These are phyloP conservation scores for Antigone vipio DNA, from an alignment of 2,113 vertebrate species.

Conservation along the genomic window DNA sequence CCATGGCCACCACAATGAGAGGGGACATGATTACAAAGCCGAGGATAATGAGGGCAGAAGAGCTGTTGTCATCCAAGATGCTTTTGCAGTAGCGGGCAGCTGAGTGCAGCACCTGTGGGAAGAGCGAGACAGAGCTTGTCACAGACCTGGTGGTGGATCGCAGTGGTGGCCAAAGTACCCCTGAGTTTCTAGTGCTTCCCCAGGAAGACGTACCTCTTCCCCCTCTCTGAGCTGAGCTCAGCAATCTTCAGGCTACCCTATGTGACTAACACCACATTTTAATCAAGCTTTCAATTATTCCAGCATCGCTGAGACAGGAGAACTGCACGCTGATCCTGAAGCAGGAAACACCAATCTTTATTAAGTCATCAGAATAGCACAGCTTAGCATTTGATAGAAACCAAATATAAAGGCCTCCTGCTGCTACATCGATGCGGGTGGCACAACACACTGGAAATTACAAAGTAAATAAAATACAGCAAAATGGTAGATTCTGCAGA, in stretches of 20 bases:
- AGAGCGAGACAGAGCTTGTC: rapidly evolving
- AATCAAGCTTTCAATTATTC: neutral
- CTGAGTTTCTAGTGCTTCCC: neutral
- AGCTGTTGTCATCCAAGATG: constrained; percentile 90
- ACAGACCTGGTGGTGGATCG: neutral
- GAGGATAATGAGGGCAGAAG: constrained; percentile 91
- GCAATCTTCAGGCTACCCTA: neutral
- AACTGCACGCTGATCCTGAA: neutral
- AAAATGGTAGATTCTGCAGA: neutral
- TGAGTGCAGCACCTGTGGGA: constrained; percentile 80
- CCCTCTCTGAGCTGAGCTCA: neutral
- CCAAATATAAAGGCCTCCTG: neutral
- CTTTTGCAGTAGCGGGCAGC: constrained; percentile 79
- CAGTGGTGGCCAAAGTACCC: neutral
- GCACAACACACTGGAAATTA: neutral
- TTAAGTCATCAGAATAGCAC: neutral
- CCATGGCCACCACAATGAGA: constrained; percentile 87
- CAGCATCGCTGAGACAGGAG: neutral
- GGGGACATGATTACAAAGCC: constrained; percentile 96
- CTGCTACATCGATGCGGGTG: rapidly evolving
- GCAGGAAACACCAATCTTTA: neutral
- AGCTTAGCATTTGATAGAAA: neutral
- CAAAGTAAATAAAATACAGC: neutral
- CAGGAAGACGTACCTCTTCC: too few species aligned
- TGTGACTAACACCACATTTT: neutral